Base-by-base conservation (phyloP, 2,113 vertebrate genomes). In the Chaenogobius annularis region DNA sequence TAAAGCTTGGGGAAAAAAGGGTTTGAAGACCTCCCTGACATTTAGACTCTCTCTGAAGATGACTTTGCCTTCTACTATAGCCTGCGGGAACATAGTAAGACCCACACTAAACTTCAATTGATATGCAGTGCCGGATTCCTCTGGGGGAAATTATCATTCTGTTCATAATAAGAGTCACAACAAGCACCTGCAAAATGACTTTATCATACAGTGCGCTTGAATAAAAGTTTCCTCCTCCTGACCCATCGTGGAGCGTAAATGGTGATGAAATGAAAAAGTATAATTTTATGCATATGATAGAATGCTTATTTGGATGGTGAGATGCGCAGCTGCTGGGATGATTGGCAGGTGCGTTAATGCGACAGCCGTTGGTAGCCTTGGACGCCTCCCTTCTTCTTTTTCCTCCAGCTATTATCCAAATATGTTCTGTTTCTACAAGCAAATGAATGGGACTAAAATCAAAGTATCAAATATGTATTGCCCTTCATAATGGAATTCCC, bases 1-100 rank as follows among this genome's bases (percentile, higher is more conserved):
- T 75, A 80, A 86, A 79, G 79, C 86, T 81, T 69, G 62, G 58
- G 76, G 74, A 72, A 84, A 82, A 84, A 83, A 82, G 66, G 83
- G 88, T 89, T 92, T 91, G 86, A 91, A 91, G 89, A 91, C 91
- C 90, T 91, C 89, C 88, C 87, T 91, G 90, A 90, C 91, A 92
- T 90, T 92, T 91, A 89, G 88, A 89, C 85, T 87, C 82, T 87
- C 91, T 91, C 84, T 91, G 90, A 92, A 91, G 91, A 91, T 90
- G 89, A 91, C 90, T 92, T 92, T 91, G 90, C 89, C 88, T 89
- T 90, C 89, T 82, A 91, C 91, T 87, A 80, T 89, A 85, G 91
- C 91, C 91, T 90, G 89, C 87, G 91, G 90, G 88, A 92, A 90
- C 85, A 87, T 87, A 89, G 89, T 90, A 91, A 89, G 85, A 89